phyloP scores from a whole-genome alignment of 92 coral and sea anemone species.

The Bergia puertoricense region DNA sequence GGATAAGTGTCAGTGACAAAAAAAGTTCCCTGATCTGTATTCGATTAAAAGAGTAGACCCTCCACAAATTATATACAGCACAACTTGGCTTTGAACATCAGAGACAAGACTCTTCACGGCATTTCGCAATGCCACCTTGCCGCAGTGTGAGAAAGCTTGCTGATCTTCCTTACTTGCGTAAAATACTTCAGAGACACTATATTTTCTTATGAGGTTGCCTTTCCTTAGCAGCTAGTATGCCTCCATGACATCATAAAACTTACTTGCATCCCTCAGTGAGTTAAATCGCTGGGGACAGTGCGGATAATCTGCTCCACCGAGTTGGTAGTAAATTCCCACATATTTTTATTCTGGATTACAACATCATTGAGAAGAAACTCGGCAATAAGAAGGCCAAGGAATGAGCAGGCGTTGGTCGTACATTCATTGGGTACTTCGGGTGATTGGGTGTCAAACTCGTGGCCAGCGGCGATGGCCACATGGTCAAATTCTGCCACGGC shows the following conservation, averaged over 20 bases:
- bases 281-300: conserved; percentile 55
- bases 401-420: conserved; percentile 52
- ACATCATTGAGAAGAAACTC: too few relatives aligned
- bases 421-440: too few relatives aligned
- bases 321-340: conserved; percentile 49
- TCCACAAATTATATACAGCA: conserved; percentile 57
- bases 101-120: conserved; percentile 28
- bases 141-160: conserved; percentile 5
- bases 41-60: conserved; percentile 52
- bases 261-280: conserved; percentile 38
- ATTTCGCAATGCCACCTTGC: conserved; percentile 32
- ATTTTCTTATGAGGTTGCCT: conserved; percentile 24
- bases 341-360: too few relatives aligned
- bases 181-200: neutral
- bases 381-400: conserved; percentile 42
- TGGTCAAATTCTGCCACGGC: conserved; percentile 43
- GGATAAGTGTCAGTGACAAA: conserved; percentile 46
- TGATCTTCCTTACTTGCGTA: neutral
- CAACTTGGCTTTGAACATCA: conserved; percentile 17
- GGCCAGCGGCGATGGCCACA: neutral
- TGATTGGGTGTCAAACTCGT: neutral
- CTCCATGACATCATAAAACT: conserved; percentile 60
- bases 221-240: conserved; percentile 51
- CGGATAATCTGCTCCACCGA: conserved; percentile 41
- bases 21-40: neutral